Conservation (phyloP, 2,888 invertebrate genomes). For the Polia nebulosa region DNA sequence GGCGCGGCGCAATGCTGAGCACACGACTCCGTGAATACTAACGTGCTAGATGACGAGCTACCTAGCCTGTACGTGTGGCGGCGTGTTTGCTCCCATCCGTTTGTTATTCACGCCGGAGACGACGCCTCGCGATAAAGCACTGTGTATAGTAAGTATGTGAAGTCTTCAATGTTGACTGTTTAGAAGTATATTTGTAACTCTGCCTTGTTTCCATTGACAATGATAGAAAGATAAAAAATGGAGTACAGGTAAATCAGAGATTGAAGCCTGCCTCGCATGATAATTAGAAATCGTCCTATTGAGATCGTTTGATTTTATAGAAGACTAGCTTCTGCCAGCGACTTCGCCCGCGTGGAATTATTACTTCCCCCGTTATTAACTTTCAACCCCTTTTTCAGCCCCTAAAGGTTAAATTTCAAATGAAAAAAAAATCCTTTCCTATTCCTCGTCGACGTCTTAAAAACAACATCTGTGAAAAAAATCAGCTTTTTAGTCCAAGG, state of each 20-base stretch:
- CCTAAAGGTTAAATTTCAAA: no score
- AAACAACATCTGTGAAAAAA: no score
- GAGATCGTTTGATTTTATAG: background rate
- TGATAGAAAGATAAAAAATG: background rate
- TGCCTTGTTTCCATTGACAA: background rate
- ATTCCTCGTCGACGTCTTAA: no score
- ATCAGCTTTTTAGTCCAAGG: no score
- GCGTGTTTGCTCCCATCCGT: slow-evolving; percentile 35
- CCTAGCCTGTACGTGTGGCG: background rate
- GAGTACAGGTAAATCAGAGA: background rate
- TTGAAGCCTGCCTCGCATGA: no score
- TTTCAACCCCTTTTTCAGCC: no score
- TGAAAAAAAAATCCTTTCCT: no score
- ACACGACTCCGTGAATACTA: slow-evolving; percentile 43
- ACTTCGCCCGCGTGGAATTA: no score
- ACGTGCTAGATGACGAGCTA: slow-evolving; percentile 17
- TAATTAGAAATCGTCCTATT: background rate
- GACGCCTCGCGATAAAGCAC: slow-evolving; percentile 38
- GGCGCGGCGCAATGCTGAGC: background rate
- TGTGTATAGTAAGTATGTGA: no score
- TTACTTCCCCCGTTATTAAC: no score
- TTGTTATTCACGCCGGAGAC: slow-evolving; percentile 51
- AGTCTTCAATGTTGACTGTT: slow-evolving; percentile 19
- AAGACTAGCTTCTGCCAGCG: no score
- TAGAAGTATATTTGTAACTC: background rate